Evolutionary conservation across 2,797 vertebrate species (phyloP).

Genomic region (Galagoides demidoff): DNA sequence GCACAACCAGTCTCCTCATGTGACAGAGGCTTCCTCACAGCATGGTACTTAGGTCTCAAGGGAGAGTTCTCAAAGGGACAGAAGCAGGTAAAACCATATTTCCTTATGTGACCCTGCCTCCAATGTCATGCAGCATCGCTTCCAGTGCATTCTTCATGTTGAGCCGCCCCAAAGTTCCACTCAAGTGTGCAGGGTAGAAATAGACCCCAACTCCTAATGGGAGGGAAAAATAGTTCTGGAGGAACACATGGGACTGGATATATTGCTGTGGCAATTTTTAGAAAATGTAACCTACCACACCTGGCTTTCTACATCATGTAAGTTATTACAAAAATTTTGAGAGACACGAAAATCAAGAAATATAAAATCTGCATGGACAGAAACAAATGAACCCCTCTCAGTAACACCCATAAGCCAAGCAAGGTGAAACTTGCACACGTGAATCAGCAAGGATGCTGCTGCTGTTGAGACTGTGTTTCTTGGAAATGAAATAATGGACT

Average conservation of each 20-base stretch:
- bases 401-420: too few species aligned
- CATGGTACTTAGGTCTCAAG: neutral
- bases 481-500: too few species aligned
- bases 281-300: slow-evolving; percentile 37
- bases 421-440: too few species aligned
- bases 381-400: too few species aligned
- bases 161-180: neutral
- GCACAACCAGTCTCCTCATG: neutral
- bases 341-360: too few species aligned
- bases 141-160: neutral
- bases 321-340: too few species aligned
- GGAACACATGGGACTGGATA: neutral
- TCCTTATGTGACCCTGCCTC: neutral
- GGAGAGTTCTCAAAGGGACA: neutral
- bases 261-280: neutral
- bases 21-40: neutral
- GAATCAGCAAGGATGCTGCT: too few species aligned
- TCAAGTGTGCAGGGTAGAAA: neutral
- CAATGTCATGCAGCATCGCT: neutral
- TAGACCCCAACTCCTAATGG: neutral
- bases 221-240: neutral
- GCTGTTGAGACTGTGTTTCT: too few species aligned
- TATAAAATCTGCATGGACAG: too few species aligned
- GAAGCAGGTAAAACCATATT: neutral
- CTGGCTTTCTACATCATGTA: neutral